Evolutionary conservation across 2,888 invertebrate species (phyloP), one percentile per base, ranked within the genome.

Genomic region (Drosophila meridiana): DNA sequence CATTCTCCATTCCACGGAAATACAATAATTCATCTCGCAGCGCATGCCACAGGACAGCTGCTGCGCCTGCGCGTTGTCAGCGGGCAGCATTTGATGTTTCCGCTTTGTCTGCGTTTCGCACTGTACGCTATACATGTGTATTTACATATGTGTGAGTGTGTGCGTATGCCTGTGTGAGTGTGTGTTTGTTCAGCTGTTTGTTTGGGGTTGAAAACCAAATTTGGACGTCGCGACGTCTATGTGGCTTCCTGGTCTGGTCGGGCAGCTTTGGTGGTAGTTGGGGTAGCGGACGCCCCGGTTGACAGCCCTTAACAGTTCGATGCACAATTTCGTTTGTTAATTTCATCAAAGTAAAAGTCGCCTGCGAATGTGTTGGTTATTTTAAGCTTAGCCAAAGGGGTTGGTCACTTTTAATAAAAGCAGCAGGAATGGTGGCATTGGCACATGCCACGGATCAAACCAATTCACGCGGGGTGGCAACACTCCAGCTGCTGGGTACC

Each of bases 261-360:
- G 30, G 13, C 52, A 50, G 48, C 28, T 36, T 36, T 40, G 58
- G 63, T 40, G 57, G 5, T 14, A 28, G 55, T 43, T 55, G 61
- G 70, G 83, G 79, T 81, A 73, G 81, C 20, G 72, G 40, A n/a
- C 63, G 43, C 32, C 65, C 43, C 4, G 48, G 62, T 52, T 59
- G 68, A 50, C 50, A 50, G 50, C 60, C 69, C 57, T 81, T 66
- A 70, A 69, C 63, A 63, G 57, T 59, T 82, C 69, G 69, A 40
- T 80, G 76, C 73, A 67, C 82, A 76, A 72, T 78, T 78, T 78
- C 20, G 42, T 61, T 63, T 78, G 69, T 69, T 73, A 75, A 78
- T 74, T 80, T 72, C 64, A 78, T 78, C 80, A 73, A 80, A 80
- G 83, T 71, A 69, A 80, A 81, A 73, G 73, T 70, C 67, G 63